A percentile compares a stretch with the other conserved stretches of the same genome.
These are phyloP conservation scores for Ornithorhynchus anatinus DNA, from an alignment of 2,113 vertebrate species.

Conservation along the genomic window DNA sequence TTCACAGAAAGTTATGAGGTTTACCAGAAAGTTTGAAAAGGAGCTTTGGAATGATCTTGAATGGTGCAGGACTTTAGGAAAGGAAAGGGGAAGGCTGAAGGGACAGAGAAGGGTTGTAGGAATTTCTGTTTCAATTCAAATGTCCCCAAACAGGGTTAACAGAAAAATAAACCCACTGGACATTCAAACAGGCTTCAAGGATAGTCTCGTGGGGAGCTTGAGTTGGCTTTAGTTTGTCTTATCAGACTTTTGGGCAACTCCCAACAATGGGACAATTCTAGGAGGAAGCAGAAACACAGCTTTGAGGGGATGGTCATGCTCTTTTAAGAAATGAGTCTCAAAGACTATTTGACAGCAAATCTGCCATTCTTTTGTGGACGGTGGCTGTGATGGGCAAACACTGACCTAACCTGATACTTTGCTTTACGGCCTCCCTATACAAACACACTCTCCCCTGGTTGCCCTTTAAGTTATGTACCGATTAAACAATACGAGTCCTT, in stretches of 20 bases:
- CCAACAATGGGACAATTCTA: not conserved
- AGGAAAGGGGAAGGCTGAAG: not conserved
- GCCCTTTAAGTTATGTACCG: constrained; percentile 51
- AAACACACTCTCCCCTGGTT: constrained; percentile 58
- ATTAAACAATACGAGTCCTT: constrained; percentile 66
- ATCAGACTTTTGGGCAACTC: not conserved
- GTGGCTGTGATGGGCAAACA: constrained; percentile 38
- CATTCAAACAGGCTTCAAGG: not conserved
- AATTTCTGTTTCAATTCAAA: too few species aligned
- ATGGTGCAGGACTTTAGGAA: not conserved
- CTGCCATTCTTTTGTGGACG: constrained; percentile 7
- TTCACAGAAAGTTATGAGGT: not conserved
- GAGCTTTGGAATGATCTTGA: not conserved
- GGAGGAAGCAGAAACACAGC: not conserved
- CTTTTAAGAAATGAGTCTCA: constrained; percentile 27
- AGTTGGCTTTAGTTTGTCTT: not conserved
- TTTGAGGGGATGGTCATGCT: not conserved
- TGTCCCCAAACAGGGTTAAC: too few species aligned
- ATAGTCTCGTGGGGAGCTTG: not conserved
- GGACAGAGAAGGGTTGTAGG: not conserved
- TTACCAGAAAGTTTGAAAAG: not conserved
- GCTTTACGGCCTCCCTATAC: constrained; percentile 33
- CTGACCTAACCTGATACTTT: constrained; percentile 47
- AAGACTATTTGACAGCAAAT: not conserved
- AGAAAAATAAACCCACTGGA: too few species aligned